Conservation (phyloP, 2,888 invertebrate species). For the Nephrotoma guestfalica region DNA sequence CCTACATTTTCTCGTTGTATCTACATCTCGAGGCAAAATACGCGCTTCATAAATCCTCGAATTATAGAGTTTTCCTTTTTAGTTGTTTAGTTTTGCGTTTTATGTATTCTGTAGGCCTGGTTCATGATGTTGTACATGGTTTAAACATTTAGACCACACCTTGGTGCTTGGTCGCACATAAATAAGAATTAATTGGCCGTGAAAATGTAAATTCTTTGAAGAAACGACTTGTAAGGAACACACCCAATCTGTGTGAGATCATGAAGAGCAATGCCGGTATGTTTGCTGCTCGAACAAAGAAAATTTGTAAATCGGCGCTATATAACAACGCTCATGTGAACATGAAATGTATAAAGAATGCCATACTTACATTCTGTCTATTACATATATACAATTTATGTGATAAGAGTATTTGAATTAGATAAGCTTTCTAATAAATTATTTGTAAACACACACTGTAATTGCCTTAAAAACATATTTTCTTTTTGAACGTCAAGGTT, state of each 20-base stretch:
- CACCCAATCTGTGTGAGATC: background rate
- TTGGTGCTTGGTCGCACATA: background rate
- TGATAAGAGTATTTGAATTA: background rate
- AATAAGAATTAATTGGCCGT: background rate
- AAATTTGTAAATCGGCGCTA: background rate
- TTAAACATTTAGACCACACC: background rate
- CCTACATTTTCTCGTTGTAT: background rate
- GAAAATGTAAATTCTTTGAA: background rate
- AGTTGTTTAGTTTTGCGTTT: background rate
- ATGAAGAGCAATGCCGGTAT: background rate
- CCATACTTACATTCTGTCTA: background rate
- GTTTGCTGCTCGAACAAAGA: background rate
- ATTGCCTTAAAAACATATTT: background rate
- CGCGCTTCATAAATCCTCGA: too few species aligned
- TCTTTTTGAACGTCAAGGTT: background rate
- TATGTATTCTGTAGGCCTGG: background rate
- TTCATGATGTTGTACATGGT: background rate
- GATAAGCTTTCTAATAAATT: background rate
- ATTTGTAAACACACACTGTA: background rate
- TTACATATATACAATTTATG: background rate
- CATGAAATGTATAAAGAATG: background rate
- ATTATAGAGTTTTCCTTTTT: background rate
- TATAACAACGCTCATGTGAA: background rate
- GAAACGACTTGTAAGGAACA: background rate
- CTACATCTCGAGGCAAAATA: background rate